These are phyloP conservation scores for Rynchops niger DNA, from an alignment of 2,113 vertebrate species.

Conservation along the genomic window DNA sequence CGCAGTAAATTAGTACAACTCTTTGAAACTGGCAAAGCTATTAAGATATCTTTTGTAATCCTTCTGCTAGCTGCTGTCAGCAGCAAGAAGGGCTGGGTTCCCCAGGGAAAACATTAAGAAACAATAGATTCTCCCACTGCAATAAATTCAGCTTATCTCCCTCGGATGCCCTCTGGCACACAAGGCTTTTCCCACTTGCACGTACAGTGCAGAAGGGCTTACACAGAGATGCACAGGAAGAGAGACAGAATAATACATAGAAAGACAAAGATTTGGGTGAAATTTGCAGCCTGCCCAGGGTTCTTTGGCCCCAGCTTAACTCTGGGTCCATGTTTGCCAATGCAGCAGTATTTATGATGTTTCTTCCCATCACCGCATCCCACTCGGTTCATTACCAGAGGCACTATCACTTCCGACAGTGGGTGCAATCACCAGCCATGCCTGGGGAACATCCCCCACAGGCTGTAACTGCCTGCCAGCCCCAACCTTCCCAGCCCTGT, in stretches of 20 bases:
- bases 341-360: not conserved
- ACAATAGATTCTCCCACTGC: not conserved
- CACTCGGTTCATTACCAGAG: not conserved
- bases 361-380: not conserved
- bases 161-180: not conserved
- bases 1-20: not conserved
- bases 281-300: not conserved
- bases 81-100: not conserved
- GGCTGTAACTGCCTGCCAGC: not conserved
- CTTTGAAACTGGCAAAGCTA: not conserved
- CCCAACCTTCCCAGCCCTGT: not conserved
- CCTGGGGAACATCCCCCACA: not conserved
- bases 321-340: not conserved
- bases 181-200: not conserved
- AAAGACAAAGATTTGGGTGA: not conserved
- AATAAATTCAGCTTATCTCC: not conserved
- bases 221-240: not conserved
- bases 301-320: not conserved
- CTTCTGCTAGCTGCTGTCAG: not conserved
- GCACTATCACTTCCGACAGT: rapidly evolving
- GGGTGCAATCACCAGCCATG: not conserved
- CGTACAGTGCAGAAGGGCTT: rapidly evolving
- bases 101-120: not conserved
- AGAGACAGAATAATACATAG: not conserved
- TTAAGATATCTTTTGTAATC: not conserved